Evolutionary conservation across 2,888 invertebrate species (phyloP), one percentile per base, ranked within the genome.

Genomic region (Conops quadrifasciatus): DNA sequence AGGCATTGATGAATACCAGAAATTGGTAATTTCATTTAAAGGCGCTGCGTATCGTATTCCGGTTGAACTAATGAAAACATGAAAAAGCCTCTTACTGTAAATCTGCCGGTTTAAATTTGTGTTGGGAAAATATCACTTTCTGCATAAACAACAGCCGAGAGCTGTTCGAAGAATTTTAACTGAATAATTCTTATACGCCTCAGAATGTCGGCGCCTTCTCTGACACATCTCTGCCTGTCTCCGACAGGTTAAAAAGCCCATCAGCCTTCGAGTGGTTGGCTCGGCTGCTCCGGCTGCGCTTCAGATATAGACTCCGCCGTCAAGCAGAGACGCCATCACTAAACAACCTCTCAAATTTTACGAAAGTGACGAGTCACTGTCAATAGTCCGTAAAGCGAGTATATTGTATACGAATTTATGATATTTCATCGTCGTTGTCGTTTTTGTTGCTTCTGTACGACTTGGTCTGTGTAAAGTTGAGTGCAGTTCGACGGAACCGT

Each of bases 291-390:
- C 36, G 36, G 36, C 83, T 82, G 81, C 79, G 81, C 82, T 83
- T 80, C 81, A 79, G 82, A 83, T 82, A 82, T 80, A 79, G 80
- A 68, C 21, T 79, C 74, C 76, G 76, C 77, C 78, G 36, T 28
- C 30, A 51, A 45, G 16, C 65, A 24, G 15, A 28, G 19, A 15
- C 51, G 9, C 9, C 56, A 64, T 70, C 56, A 71, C 51, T 51
- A 66, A 59, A 9, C 36, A 51, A 67, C 49, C n/a, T 56, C 63
- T 56, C 13, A 36, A 72, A 71, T 64, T 36, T 60, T 68, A 63
- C 76, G 82, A 80, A 83, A 84, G 77, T 82, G 82, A 81, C 80
- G 82, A 80, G 82, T 84, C 84, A 83, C 82, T 84, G 82, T 83
- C 83, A 79, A 78, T 77, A 83, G 66, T 74, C 64, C 71, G 75